Percentiles rank a stretch among this genome's conserved stretches.
Evolutionary conservation across 2,888 invertebrate species (phyloP).

Genomic region (Synanthedon vespiformis): DNA sequence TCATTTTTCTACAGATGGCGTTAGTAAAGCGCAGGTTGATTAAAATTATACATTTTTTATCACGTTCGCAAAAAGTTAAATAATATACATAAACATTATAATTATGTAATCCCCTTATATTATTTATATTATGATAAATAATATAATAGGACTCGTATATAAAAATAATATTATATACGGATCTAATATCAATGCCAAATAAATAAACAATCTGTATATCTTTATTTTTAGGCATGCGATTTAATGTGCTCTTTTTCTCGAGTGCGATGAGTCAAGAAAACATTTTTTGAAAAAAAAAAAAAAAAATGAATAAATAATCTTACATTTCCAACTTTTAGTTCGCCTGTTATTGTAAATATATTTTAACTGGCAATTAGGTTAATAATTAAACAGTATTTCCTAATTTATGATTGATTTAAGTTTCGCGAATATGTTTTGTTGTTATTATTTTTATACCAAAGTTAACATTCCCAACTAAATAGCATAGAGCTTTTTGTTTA

Average conservation of each 20-base stretch:
- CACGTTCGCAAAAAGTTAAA: background rate
- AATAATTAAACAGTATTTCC: constrained; percentile 63
- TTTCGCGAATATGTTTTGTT: constrained; percentile 63
- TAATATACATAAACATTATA: background rate
- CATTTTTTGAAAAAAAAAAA: background rate
- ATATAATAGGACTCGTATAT: too few species aligned
- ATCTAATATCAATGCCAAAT: too few species aligned
- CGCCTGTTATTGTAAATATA: constrained; percentile 61
- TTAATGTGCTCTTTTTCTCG: background rate
- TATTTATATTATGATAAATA: too few species aligned
- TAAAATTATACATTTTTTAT: too few species aligned
- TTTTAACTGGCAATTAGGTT: constrained; percentile 46
- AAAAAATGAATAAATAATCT: too few species aligned
- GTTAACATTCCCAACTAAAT: constrained; percentile 79
- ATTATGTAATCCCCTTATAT: too few species aligned
- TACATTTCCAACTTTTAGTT: constrained; percentile 27
- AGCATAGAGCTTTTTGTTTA: constrained; percentile 45
- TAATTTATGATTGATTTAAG: constrained; percentile 67
- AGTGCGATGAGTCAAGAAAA: constrained; percentile 12
- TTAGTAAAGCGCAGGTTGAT: too few species aligned
- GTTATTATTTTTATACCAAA: constrained; percentile 76
- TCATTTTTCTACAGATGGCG: too few species aligned
- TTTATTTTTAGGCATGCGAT: background rate
- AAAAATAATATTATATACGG: too few species aligned
- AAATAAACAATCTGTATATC: too few species aligned